Conservation (phyloP, 2,888 invertebrate genomes). For the Ypsolopha scabrella region DNA sequence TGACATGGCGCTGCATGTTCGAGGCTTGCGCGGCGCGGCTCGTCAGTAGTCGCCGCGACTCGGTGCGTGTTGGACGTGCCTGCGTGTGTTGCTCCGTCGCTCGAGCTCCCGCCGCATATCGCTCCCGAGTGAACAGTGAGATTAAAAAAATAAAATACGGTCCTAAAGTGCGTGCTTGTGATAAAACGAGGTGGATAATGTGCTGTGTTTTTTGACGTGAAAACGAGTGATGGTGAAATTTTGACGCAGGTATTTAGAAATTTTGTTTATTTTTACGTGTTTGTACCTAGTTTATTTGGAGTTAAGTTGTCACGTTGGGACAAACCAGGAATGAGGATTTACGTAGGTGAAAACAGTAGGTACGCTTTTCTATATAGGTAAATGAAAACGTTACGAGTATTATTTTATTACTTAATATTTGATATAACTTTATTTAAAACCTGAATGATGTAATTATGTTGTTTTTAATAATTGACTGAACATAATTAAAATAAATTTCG, state of each 20-base stretch:
- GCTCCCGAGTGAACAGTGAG: constrained; percentile 23
- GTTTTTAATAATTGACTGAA: no score
- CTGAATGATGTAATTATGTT: no score
- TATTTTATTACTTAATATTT: no score
- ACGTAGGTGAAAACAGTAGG: no score
- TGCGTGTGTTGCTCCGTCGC: constrained; percentile 14
- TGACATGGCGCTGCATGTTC: constrained; percentile 19
- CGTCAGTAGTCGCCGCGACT: constrained; percentile 42
- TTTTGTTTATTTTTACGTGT: constrained; percentile 5
- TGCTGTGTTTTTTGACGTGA: constrained; percentile 3
- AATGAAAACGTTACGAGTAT: no score
- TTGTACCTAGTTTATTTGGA: no score
- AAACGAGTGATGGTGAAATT: background rate
- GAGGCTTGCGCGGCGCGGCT: constrained; percentile 49
- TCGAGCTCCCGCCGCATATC: constrained; percentile 1
- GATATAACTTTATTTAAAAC: no score
- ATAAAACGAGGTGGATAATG: constrained; percentile 1
- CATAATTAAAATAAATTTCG: no score
- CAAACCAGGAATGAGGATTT: no score
- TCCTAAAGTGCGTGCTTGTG: constrained; percentile 1
- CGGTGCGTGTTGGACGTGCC: constrained; percentile 31
- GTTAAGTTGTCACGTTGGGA: no score
- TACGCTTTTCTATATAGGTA: no score
- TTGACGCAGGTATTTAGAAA: background rate
- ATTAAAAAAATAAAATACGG: constrained; percentile 25